Base-by-base conservation (phyloP, 2,888 invertebrate genomes). In the Neria commutata region DNA sequence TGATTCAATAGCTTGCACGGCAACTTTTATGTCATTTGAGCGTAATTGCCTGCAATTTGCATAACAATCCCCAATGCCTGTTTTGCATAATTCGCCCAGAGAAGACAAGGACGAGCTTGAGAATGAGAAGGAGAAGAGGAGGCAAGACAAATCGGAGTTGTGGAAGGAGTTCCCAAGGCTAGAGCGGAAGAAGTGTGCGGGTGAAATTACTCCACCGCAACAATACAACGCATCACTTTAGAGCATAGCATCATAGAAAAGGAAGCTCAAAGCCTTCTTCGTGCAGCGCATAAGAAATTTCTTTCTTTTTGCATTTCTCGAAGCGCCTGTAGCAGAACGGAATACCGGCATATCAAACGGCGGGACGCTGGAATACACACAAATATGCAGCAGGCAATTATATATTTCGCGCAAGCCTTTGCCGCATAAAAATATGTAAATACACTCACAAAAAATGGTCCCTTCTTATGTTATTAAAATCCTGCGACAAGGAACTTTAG, bases 21-120 rank as follows among this genome's bases (percentile, higher is more conserved):
- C 42, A 42, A 42, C 19, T 21, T 21, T 42, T 21, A 42, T 42
- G 17, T 21, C 42, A n/a, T 42, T 42, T 17, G 19, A 21, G 5
- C 42, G 71, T 76, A 76, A 73, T 77, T 73, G 76, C 67, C 69
- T 65, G 64, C 74, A 76, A 74, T 76, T 76, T 75, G 71, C 74
- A 72, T 75, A 75, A 68, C 67, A 74, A 72, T 72, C 64, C 70
- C 62, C 67, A 70, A 64, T 72, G 29, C 17, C 42, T 48, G 69
- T 71, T 75, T 73, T 71, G 71, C 72, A 73, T 74, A 70, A 73
- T 69, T 67, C 68, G 63, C 24, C n/a, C n/a, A n/a, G n/a, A n/a
- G n/a, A 40, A 33, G 37, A 50, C 17, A 45, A 42, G 4, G 16
- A 37, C n/a, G 11, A 11, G 29, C 29, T 8, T 5, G 29, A 29